Conservation (phyloP, 2,113 vertebrate genomes). For the Scytalopus superciliaris region DNA sequence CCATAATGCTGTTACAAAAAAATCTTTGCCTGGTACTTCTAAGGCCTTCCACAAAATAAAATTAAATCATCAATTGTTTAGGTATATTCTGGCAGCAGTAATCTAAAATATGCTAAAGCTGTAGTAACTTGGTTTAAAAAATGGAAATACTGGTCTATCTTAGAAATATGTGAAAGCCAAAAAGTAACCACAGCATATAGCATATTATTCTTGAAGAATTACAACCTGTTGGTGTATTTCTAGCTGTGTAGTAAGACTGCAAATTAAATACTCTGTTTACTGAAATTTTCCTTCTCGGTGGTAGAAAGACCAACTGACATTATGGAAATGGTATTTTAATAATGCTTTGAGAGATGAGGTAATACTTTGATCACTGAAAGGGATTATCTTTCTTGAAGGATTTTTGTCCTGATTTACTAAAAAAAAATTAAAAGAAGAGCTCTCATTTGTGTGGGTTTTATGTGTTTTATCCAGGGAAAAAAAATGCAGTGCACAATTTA, state of each 20-base stretch:
- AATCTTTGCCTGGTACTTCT: not conserved
- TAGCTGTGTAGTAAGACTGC: not conserved
- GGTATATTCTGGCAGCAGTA: not conserved
- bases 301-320: not conserved
- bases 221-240: not conserved
- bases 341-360: not conserved
- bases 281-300: not conserved
- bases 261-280: not conserved
- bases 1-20: not conserved
- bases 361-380: not conserved
- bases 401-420: not conserved
- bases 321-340: conserved; percentile 39
- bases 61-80: not conserved
- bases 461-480: not conserved
- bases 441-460: not conserved
- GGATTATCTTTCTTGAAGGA: not conserved
- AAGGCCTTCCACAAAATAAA: not conserved
- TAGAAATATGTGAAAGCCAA: not conserved
- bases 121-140: not conserved
- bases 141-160: not conserved
- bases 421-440: not conserved
- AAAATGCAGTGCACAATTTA: not conserved
- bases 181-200: not conserved
- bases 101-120: not conserved
- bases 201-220: not conserved